Evolutionary conservation across 2,113 vertebrate genomes (phyloP).

Genomic region (Gobiocypris rarus): DNA sequence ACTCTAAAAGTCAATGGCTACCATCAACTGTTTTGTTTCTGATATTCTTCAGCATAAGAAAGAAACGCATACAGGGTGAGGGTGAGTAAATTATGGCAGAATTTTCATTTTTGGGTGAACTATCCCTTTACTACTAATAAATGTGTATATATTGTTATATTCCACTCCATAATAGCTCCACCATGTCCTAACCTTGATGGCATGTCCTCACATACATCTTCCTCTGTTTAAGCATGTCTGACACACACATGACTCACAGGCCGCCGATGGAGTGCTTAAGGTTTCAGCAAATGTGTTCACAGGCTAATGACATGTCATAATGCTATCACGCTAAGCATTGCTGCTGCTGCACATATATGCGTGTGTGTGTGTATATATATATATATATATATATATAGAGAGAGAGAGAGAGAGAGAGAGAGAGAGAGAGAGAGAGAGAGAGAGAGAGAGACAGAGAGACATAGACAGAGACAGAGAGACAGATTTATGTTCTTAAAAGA

Average conservation of each 20-base stretch:
- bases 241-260: conserved; percentile 21
- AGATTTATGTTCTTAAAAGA: no score
- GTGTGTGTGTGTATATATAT: no score
- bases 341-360: not conserved
- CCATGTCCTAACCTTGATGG: not conserved
- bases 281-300: not conserved
- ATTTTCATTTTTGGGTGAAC: no score
- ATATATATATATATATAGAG: no score
- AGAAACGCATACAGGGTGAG: no score
- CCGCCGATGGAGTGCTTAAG: not conserved
- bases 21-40: no score
- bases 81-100: no score
- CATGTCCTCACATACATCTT: not conserved
- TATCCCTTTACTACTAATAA: not conserved
- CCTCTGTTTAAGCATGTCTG: not conserved
- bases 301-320: conserved; percentile 15
- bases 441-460: no score
- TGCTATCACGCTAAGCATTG: not conserved
- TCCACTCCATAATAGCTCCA: not conserved
- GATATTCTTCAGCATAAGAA: no score
- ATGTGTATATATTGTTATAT: not conserved
- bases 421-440: not conserved
- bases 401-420: no score
- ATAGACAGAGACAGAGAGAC: no score
- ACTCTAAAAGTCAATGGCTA: no score